phyloP scores from a whole-genome alignment of 2,888 invertebrate genomes.

The Callinectes sapidus region DNA sequence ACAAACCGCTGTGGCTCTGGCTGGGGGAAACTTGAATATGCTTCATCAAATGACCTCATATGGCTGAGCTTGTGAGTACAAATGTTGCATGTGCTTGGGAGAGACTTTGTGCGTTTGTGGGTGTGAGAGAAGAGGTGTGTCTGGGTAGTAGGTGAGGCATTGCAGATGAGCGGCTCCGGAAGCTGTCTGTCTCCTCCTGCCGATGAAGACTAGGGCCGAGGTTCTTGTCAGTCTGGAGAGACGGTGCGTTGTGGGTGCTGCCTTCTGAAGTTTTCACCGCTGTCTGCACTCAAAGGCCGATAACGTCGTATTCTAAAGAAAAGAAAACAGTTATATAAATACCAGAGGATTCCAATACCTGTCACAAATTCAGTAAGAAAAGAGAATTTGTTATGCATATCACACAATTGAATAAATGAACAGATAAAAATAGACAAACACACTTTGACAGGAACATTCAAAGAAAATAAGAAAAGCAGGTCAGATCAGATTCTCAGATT shows the following conservation, averaged over 20 bases:
- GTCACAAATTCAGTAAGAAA: not conserved
- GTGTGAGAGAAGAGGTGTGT: constrained; percentile 54
- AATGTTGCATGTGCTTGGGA: constrained; percentile 57
- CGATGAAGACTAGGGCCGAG: constrained; percentile 65
- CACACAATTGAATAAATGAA: not conserved
- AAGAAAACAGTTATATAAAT: not conserved
- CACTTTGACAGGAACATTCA: not conserved
- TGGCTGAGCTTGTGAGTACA: constrained; percentile 59
- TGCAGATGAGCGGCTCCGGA: constrained; percentile 56
- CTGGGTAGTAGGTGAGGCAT: constrained; percentile 54
- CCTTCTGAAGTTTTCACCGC: constrained; percentile 65
- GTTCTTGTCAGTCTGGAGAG: constrained; percentile 71
- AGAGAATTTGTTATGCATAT: not conserved
- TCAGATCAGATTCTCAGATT: not conserved
- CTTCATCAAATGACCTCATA: constrained; percentile 41
- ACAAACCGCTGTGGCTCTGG: constrained; percentile 51
- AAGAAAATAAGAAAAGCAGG: not conserved
- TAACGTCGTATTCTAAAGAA: constrained; percentile 68
- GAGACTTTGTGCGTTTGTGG: constrained; percentile 63
- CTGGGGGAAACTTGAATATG: constrained; percentile 28
- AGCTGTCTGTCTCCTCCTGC: constrained; percentile 62
- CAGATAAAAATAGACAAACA: too few species aligned
- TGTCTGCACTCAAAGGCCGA: constrained; percentile 72
- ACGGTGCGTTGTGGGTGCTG: constrained; percentile 69
- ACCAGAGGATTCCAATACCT: not conserved